Evolutionary conservation across 2,797 vertebrate genomes (phyloP).

Genomic region (Myotis myotis): DNA sequence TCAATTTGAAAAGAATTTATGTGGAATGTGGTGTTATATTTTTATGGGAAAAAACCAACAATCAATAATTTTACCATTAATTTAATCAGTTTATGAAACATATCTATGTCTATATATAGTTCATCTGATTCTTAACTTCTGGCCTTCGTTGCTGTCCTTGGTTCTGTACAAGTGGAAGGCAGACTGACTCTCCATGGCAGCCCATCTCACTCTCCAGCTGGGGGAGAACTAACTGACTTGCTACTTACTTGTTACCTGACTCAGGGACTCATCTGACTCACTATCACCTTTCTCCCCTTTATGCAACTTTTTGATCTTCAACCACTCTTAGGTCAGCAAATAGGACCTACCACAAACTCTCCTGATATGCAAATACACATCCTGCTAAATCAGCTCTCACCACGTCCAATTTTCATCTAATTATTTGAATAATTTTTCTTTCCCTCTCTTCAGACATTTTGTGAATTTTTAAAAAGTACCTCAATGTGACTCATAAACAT

Average conservation of each 20-base stretch:
- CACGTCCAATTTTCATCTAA: background rate
- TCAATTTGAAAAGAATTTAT: background rate
- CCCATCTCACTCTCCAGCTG: background rate
- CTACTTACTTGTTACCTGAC: background rate
- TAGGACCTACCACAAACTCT: background rate
- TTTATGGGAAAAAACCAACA: background rate
- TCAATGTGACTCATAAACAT: background rate
- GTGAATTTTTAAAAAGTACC: background rate
- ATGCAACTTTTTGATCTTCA: background rate
- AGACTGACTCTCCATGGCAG: background rate
- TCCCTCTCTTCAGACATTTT: background rate
- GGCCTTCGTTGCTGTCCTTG: background rate
- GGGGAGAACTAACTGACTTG: accelerated
- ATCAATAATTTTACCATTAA: background rate
- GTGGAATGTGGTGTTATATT: background rate
- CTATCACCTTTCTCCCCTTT: background rate
- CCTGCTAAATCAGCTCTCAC: background rate
- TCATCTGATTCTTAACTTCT: background rate
- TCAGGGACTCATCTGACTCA: background rate
- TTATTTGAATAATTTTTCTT: background rate
- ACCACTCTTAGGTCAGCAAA: background rate
- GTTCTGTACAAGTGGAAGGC: background rate
- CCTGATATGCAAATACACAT: background rate
- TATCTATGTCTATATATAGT: background rate
- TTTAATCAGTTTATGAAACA: background rate